Base-by-base conservation (phyloP, 2,797 vertebrate species). In the Lycodopsis pacificus region DNA sequence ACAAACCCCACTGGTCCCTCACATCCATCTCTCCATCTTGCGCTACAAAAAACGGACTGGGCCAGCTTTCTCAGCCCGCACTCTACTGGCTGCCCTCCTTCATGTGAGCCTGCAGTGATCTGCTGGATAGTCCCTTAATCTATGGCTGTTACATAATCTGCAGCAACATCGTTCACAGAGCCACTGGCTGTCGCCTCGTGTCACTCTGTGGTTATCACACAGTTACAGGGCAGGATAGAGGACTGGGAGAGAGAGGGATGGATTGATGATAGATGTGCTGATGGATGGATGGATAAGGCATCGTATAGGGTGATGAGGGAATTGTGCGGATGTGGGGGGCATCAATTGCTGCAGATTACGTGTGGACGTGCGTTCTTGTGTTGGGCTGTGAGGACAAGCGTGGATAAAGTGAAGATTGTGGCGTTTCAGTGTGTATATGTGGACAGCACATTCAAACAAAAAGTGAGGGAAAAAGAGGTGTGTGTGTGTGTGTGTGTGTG, bases 51-150 rank as follows among this genome's bases (percentile, higher is more conserved):
- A 79, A 78, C 36, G 62, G 63, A 85, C 79, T 49, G 46, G 75
- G 80, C 76, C 76, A 71, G 82, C 80, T 81, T 77, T 80, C 82
- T 83, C 76, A 76, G 57, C 70, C 83, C 76, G 80, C 82, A 38
- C 80, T 71, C 25, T 10, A 19, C 77, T 73, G 77, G 65, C 64
- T 86, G 81, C 89, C 86, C 83, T 88, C 81, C 67, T 93, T 83
- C 83, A 89, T 82, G 63, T 84, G 83, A 91, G 88, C 87, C 83
- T 56, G 69, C 82, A 82, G 83, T 92, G 93, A 93, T 92, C 90
- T 86, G 85, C 76, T 85, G 91, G 91, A 93, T 93, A 91, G 92
- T 94, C 91, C 82, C 90, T 94, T 94, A 90, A 93, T 93, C 93
- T 85, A 91, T 91, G 86, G 82, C 85, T 85, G 67, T 96, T 95